Percentiles rank a stretch among this genome's conserved stretches.
Evolutionary conservation across 2,888 invertebrate species (phyloP).

Genomic region (Anthophora plumipes): DNA sequence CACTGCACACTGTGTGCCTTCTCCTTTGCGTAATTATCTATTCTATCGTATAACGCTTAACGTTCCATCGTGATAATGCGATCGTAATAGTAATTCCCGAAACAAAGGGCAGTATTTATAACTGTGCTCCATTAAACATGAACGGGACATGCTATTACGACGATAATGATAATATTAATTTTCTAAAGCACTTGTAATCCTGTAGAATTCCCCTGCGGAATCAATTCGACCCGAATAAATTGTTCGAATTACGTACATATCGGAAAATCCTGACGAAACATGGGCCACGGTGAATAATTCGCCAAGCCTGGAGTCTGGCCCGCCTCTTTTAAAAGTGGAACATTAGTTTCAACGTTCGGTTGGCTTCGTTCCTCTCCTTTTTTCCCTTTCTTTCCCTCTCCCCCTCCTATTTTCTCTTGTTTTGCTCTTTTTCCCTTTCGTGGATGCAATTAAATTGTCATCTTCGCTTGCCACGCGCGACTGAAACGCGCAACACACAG

Average conservation of each 20-base stretch:
- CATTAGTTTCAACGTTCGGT: constrained; percentile 5
- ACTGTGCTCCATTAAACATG: no score
- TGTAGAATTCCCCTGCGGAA: not conserved
- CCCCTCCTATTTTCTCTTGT: constrained; percentile 6
- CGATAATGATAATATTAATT: not conserved
- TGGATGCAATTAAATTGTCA: constrained; percentile 50
- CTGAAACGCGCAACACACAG: not conserved
- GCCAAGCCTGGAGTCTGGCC: not conserved
- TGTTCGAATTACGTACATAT: not conserved
- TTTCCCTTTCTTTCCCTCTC: no score
- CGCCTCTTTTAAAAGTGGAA: constrained; percentile 26
- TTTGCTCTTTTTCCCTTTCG: no score
- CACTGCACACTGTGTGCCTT: no score
- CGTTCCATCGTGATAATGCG: no score
- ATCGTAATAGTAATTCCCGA: no score
- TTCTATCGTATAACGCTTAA: no score
- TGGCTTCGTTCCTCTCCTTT: not conserved
- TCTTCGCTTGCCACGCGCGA: constrained; percentile 19
- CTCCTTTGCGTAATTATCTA: no score
- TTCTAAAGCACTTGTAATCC: no score
- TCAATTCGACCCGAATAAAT: constrained; percentile 1
- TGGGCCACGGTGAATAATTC: not conserved
- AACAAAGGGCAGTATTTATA: no score
- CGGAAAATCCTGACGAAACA: not conserved
- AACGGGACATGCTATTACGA: no score